Conservation (phyloP, 2,113 vertebrate species). For the Odocoileus virginianus region DNA sequence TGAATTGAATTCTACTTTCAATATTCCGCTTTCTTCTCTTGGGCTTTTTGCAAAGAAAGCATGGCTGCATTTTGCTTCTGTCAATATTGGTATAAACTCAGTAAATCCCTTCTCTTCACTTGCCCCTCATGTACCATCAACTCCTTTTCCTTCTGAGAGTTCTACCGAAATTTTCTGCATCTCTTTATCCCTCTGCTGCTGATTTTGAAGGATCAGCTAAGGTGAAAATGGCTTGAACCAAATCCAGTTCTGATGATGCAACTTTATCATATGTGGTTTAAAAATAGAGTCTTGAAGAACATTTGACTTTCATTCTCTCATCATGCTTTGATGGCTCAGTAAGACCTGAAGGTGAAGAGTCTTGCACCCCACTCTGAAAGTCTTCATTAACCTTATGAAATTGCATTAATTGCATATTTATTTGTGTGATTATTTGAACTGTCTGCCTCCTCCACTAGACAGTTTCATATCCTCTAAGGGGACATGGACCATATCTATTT, state of each 20-base stretch:
- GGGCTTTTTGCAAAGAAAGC: background rate
- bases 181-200: background rate
- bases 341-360: background rate
- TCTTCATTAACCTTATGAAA: background rate
- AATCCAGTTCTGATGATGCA: background rate
- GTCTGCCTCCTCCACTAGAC: background rate
- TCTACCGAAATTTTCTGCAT: background rate
- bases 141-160: background rate
- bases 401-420: background rate
- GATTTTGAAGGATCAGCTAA: background rate
- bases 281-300: background rate
- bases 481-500: background rate
- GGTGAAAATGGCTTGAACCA: background rate
- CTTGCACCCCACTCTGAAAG: background rate
- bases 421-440: background rate
- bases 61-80: background rate
- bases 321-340: background rate
- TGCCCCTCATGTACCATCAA: background rate
- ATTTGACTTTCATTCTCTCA: background rate
- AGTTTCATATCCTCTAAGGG: background rate
- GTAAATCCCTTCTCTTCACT: background rate
- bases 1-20: background rate
- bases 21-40: background rate
- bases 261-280: background rate
- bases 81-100: background rate